Evolutionary conservation across 2,113 vertebrate species (phyloP).

Genomic region (Vulpes ferrilata): DNA sequence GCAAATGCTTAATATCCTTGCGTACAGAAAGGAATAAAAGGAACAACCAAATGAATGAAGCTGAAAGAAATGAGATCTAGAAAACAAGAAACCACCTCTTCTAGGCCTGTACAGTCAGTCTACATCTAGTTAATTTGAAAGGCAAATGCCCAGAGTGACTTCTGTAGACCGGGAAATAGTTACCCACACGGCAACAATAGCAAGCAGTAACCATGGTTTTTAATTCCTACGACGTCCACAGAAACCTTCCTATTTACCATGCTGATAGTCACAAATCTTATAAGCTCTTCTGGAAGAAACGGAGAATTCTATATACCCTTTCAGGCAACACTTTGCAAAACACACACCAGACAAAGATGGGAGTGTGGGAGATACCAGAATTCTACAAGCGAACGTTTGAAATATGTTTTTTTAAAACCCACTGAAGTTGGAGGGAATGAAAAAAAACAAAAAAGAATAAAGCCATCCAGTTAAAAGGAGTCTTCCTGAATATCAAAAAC

Average conservation of each 20-base stretch:
- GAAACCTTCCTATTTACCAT: not conserved
- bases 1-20: not conserved
- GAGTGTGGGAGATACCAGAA: not conserved
- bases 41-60: not conserved
- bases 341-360: not conserved
- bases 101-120: not conserved
- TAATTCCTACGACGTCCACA: not conserved
- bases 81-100: conserved; percentile 52
- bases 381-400: not conserved
- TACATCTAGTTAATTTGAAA: conserved; percentile 24
- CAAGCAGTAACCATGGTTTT: conserved; percentile 49
- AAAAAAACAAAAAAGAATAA: not conserved
- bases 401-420: not conserved
- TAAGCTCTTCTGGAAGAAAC: conserved; percentile 35
- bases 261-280: not conserved
- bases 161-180: not conserved
- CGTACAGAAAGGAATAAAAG: conserved; percentile 17
- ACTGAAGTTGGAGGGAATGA: conserved; percentile 4
- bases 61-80: conserved; percentile 21
- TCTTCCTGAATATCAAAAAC: conserved; percentile 2
- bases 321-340: conserved; percentile 51
- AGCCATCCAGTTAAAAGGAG: not conserved
- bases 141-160: conserved; percentile 8
- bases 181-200: not conserved
- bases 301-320: not conserved